Evolutionary conservation across 2,888 invertebrate genomes (phyloP), one percentile per base, ranked within the genome.

Genomic region (Phalera bucephala): DNA sequence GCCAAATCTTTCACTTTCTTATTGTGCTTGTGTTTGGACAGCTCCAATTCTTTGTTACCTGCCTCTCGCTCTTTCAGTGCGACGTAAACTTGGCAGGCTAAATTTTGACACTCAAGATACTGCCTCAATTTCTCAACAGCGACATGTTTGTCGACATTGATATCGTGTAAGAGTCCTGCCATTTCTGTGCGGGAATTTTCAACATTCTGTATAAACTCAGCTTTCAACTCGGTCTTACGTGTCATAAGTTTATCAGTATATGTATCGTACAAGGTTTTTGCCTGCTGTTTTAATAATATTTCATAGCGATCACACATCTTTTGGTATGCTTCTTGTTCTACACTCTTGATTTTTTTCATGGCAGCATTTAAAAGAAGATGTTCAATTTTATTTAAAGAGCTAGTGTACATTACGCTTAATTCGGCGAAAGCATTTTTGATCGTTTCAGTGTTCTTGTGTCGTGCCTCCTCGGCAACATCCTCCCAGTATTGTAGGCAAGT

Each of bases 81-180:
- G 1, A 87, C 79, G 47, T 88, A 89, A 4, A 83, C 66, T 64
- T 82, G 78, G 61, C 88, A 87, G 4, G 88, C 88, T n/a, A 87
- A 56, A 33, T 80, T 87, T 54, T 80, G 79, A 45, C 78, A 80
- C 55, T 83, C 72, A 1, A 85, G 55, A 12, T 74, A 52, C 21
- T 78, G 59, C 33, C 80, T 61, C 8, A 83, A 29, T 31, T 80
- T 87, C 45, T 86, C 82, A 35, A 85, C 49, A 14, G 76, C 72
- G n/a, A 67, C 35, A 45, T 82, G 80, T 58, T 87, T 88, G 36
- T 87, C 86, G 1, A 80, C 48, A 9, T 80, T 80, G 7, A 85
- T 66, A 34, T 84, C 80, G 37, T 86, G 86, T 17, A 86, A 28
- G 38, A 55, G 52, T n/a, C 62, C 49, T 6, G 49, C 50, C 49